These are phyloP conservation scores for Eidolon dupreanum DNA, from an alignment of 2,797 vertebrate species.

Conservation along the genomic window DNA sequence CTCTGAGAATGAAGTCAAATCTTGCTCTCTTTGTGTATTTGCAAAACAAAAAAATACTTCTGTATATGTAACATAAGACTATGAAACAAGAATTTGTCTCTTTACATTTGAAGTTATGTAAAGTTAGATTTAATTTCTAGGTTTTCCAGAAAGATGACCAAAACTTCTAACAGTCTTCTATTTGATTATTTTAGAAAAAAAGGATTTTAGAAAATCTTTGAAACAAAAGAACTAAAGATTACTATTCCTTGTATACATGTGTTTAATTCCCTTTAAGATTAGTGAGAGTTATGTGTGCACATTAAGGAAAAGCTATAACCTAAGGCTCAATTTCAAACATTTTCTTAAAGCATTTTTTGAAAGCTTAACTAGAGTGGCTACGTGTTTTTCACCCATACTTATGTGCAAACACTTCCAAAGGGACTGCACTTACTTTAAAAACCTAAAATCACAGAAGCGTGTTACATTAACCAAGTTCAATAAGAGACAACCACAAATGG, in stretches of 20 bases:
- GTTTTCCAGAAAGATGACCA: conserved; percentile 44
- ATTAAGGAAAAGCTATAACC: neutral
- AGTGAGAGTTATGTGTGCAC: conserved; percentile 15
- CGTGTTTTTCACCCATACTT: conserved; percentile 36
- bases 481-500: conserved; percentile 22
- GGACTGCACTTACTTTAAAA: conserved; percentile 37
- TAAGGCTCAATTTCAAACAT: conserved; percentile 36
- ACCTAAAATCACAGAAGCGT: conserved; percentile 24
- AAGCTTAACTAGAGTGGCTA: conserved; percentile 27
- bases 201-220: neutral
- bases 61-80: neutral
- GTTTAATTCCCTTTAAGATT: neutral
- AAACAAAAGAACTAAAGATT: conserved; percentile 29
- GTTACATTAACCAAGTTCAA: conserved; percentile 50
- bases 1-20: neutral
- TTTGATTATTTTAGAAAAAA: neutral
- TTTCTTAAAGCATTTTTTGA: conserved; percentile 65
- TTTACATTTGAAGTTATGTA: neutral
- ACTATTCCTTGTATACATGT: neutral
- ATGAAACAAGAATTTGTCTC: neutral
- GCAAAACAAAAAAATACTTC: neutral
- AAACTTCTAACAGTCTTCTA: neutral
- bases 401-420: conserved; percentile 47
- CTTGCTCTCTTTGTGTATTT: neutral
- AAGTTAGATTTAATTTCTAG: neutral